Evolutionary conservation across 2,797 vertebrate genomes (phyloP), one percentile per base, ranked within the genome.

Genomic region (Pygocentrus nattereri): DNA sequence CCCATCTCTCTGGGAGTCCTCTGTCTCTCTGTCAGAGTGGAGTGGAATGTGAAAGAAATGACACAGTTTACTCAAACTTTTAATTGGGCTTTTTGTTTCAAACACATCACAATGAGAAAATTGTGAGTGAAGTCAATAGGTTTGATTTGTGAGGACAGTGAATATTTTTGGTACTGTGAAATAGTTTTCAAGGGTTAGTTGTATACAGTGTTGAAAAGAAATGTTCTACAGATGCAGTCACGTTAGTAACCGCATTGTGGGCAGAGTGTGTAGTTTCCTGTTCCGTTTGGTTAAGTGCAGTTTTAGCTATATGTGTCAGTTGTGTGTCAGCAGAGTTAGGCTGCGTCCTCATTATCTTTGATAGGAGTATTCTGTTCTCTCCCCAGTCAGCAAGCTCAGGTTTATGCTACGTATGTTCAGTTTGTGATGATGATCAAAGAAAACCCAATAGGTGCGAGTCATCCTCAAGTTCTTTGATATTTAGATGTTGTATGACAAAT

Each of bases 331-430:
- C 15, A 47, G 21, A 50, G 25, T 2, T 61, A 10, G 13, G 5
- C 68, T 72, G 56, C 16, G 34, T 65, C 61, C 34, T 78, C 61
- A 77, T 82, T 82, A 77, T 49, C 68, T 58, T 23, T 67, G 68
- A 73, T 44, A 65, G 68, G 23, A 19, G 0, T 13, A 56, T 27
- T 16, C 27, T n/a, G 19, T 49, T 5, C 64, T 78, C 4, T 8
- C 8, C 16, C 56, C 49, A 23, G 49, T 30, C 16, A 8, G 16
- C 25, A 15, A 25, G 27, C 59, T 18, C 61, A 76, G 19, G 21
- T 52, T 67, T 67, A 44, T 13, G 16, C 30, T 27, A 52, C 5
- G 12, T 50, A 11, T 30, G 49, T 23, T 34, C 23, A 30, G 54
- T 70, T 23, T 7, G 6, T 41, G 23, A 23, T 23, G 23, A 56